Evolutionary conservation across 2,888 invertebrate species (phyloP), one percentile per base, ranked within the genome.

Genomic region (Tachina fera): DNA sequence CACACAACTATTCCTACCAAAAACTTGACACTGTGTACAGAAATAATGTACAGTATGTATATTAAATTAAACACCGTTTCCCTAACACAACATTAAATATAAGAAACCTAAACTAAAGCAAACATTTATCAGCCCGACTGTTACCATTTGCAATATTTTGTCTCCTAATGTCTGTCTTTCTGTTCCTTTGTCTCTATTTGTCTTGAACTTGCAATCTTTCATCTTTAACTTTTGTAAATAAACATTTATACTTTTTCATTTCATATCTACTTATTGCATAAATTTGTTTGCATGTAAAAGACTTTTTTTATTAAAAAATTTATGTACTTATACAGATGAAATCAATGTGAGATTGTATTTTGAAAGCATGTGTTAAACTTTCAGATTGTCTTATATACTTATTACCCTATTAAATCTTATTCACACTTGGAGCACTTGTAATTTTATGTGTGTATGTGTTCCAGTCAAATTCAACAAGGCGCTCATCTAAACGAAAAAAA

Each of bases 211-310:
- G 4, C 63, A 16, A 13, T 39, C 31, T 39, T 39, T 19, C 41
- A 3, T 65, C 75, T 75, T 45, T 43, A 51, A 47, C 22, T 70
- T 41, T 76, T 82, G 82, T 82, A 82, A 70, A 82, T 82, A 82
- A 22, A 67, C 45, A 22, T 72, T 5, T 65, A 47, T 2, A 19
- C 10, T 14, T 51, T 19, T 45, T 41, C n/a, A 1, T 47, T 9
- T 9, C 10, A 19, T 67, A 39, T 31, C 10, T 41, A 19, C 11
- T 16, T 41, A 31, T 49, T 60, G n/a, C 10, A 45, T 9, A 13
- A 1, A 10, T 39, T 53, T 19, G n/a, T 53, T 41, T 31, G 74
- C 74, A 81, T 81, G 75, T 60, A n/a, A n/a, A n/a, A n/a, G n/a
- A n/a, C n/a, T n/a, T n/a, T n/a, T n/a, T n/a, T n/a, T n/a, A n/a